Conservation (phyloP, 2,888 invertebrate species). For the Microchrysa polita region DNA sequence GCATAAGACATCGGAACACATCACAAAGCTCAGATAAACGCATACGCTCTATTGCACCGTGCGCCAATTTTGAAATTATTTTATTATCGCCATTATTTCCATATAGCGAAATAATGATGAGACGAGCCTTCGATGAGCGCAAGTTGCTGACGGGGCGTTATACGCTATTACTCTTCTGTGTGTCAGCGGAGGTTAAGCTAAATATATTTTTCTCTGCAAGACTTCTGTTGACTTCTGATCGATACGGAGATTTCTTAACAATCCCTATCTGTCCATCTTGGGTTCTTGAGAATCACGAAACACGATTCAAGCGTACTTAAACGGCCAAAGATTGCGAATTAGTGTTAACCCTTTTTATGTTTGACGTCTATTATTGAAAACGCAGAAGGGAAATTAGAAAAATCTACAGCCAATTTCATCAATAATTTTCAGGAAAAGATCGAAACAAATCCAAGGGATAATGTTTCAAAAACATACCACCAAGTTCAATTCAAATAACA, state of each 20-base stretch:
- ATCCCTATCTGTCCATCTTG: slow-evolving; percentile 44
- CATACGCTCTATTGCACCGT: neutral
- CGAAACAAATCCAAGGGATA: too few species aligned
- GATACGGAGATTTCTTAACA: slow-evolving; percentile 44
- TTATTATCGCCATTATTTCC: slow-evolving; percentile 41
- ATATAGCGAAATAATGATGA: slow-evolving; percentile 36
- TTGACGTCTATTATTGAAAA: too few species aligned
- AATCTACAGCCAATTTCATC: too few species aligned
- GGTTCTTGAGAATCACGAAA: slow-evolving; percentile 44
- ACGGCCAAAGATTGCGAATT: neutral
- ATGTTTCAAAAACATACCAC: too few species aligned
- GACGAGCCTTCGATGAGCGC: slow-evolving; percentile 30
- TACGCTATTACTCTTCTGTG: slow-evolving; percentile 36
- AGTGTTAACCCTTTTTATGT: slow-evolving; percentile 23
- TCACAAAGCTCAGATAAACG: slow-evolving; percentile 22
- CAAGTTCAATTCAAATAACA: too few species aligned
- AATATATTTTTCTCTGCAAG: slow-evolving; percentile 41
- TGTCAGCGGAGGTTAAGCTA: slow-evolving; percentile 40
- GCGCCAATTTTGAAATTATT: slow-evolving; percentile 40
- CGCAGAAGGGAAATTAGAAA: too few species aligned
- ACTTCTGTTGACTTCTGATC: slow-evolving; percentile 44
- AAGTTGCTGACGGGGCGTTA: slow-evolving; percentile 22
- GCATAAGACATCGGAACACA: slow-evolving; percentile 39
- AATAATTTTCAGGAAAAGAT: too few species aligned
- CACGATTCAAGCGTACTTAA: slow-evolving; percentile 40